Evolutionary conservation across 2,113 vertebrate species (phyloP), one percentile per base, ranked within the genome.

Genomic region (Collichthys lucidus): DNA sequence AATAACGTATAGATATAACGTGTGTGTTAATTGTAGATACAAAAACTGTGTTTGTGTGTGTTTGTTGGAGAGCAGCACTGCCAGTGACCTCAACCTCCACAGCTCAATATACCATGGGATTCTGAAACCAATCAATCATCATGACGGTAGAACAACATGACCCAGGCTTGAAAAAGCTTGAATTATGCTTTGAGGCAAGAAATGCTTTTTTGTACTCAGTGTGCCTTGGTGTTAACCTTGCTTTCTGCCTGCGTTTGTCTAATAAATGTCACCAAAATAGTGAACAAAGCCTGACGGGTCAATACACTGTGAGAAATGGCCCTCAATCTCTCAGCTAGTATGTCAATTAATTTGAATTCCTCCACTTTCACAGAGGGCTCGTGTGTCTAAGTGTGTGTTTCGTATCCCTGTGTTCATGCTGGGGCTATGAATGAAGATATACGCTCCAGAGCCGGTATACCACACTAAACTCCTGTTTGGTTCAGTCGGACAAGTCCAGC

Each of bases 211-310:
- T n/a, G 52, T 62, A 57, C 67, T 70, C 71, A 20, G 40, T 24
- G 50, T 20, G 44, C 20, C 24, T n/a, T 69, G 20, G 2, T 66
- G 29, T 49, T 42, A 29, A 12, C 29, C 44, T 26, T 40, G 40
- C 22, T 55, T 29, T 73, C 53, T 57, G n/a, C 35, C 42, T 72
- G 59, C 12, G 8, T 65, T 71, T 75, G 69, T 78, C 69, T 74
- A 69, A 84, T 77, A 83, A 80, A 88, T 80, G 80, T 74, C 83
- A 83, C 67, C 29, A 70, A 74, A 77, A 40, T 22, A 66, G 63
- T 50, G 64, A 78, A 56, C 69, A 75, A 62, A 79, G 57, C 46
- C 55, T 0, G 26, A 73, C 5, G 5, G 62, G 52, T 84, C 24
- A 44, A 89, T 78, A 40, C n/a, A 15, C 52, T 79, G 62, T 86